Evolutionary conservation across 2,888 invertebrate species (phyloP), one percentile per base, ranked within the genome.

Genomic region (Sicus ferrugineus): DNA sequence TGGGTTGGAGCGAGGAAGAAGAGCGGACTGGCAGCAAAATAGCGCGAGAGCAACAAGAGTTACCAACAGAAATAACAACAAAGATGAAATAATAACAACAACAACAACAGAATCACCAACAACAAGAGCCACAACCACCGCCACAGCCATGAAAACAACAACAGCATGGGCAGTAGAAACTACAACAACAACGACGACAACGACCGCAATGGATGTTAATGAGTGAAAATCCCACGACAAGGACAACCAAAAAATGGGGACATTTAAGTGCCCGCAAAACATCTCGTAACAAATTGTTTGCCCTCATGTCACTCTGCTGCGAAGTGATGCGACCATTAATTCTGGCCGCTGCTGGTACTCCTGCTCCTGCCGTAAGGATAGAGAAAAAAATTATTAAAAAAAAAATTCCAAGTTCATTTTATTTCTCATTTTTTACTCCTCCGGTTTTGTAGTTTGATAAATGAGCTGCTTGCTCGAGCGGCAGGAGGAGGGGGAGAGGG

Each of bases 371-470:
- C 14, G 3, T 1, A 23, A 14, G 23, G 38, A 38, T 7, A 23
- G 23, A 52, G 1, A 48, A 48, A 48, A 48, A 48, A 11, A 52
- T 23, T 11, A 11, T 11, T 9, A n/a, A 52, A 6, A 52, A 52
- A 7, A 26, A 52, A 6, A 6, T 11, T 38, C 38, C 38, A 38
- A 38, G 7, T 38, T 38, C 11, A 38, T 42, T 42, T 42, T 42
- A 38, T 62, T 62, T 50, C 5, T 26, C 23, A 26, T n/a, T 28
- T 28, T 19, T 23, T 56, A 56, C 28, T 28, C 56, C 16, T 16
- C 23, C 16, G 70, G 67, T 64, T 69, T 67, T 70, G 67, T 73
- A 72, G 71, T 74, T 73, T 75, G 75, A 75, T 74, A 74, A 75
- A 75, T 75, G 72, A 73, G 42, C 48, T 31, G 48, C 31, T 46